These are phyloP conservation scores for Agrochola lychnidis DNA, from an alignment of 2,888 invertebrate species.

Conservation along the genomic window DNA sequence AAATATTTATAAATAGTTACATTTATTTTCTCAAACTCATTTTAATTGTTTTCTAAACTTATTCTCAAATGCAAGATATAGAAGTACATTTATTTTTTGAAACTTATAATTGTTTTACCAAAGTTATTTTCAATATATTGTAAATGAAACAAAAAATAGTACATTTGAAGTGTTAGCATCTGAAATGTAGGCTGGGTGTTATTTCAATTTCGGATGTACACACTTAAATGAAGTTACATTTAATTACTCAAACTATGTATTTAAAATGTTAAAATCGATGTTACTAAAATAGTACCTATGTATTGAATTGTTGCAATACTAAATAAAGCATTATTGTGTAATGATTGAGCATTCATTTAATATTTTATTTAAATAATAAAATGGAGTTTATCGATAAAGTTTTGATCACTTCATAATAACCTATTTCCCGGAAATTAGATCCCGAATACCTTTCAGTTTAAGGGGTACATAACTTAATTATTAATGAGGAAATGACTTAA, in stretches of 20 bases:
- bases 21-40: slow-evolving; percentile 8
- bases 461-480: slow-evolving; percentile 14
- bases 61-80: not conserved
- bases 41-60: slow-evolving; percentile 17
- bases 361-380: slow-evolving; percentile 65
- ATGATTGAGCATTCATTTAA: slow-evolving; percentile 65
- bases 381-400: slow-evolving; percentile 46
- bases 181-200: slow-evolving; percentile 73
- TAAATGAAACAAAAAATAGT: slow-evolving; percentile 21
- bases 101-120: not conserved
- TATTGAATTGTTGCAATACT: slow-evolving; percentile 69
- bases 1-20: slow-evolving; percentile 10
- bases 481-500: slow-evolving; percentile 20
- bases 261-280: slow-evolving; percentile 68
- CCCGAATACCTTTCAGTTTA: not conserved
- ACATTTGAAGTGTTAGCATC: slow-evolving; percentile 66
- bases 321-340: slow-evolving; percentile 71
- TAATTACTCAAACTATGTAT: slow-evolving; percentile 55
- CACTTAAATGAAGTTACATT: slow-evolving; percentile 52
- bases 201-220: slow-evolving; percentile 68
- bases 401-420: slow-evolving; percentile 59
- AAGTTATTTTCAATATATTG: slow-evolving; percentile 4
- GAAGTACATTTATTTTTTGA: not conserved
- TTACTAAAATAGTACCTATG: slow-evolving; percentile 64
- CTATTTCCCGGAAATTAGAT: slow-evolving; percentile 14